Evolutionary conservation across 2,888 invertebrate species (phyloP).

Genomic region (Lepidonotus clava): DNA sequence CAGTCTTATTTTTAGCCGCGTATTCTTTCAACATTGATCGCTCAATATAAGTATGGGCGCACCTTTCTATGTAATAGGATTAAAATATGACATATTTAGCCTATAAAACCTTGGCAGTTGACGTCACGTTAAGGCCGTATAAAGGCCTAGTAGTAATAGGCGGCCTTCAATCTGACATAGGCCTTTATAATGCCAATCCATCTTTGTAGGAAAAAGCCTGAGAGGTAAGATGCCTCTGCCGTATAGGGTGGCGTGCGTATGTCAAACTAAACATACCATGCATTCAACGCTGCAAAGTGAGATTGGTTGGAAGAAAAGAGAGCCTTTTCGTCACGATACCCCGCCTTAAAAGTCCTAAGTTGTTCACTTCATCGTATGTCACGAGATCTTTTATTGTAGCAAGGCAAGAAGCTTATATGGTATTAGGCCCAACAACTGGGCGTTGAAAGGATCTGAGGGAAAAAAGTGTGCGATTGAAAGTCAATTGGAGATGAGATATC

Average conservation of each 20-base stretch:
- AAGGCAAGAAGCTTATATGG: not conserved
- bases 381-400: not conserved
- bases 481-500: no score
- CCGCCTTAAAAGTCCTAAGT: slow-evolving; percentile 29
- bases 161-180: not conserved
- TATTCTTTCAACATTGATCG: no score
- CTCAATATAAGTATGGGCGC: no score
- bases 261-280: slow-evolving; percentile 36
- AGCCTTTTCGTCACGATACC: not conserved
- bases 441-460: not conserved
- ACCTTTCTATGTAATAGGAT: no score
- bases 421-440: not conserved
- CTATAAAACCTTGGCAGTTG: not conserved
- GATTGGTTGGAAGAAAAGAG: slow-evolving; percentile 36
- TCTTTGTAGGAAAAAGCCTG: not conserved
- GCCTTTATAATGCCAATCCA: not conserved
- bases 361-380: slow-evolving; percentile 28
- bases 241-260: not conserved
- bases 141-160: no score
- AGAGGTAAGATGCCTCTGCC: not conserved
- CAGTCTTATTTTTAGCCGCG: no score
- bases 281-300: not conserved
- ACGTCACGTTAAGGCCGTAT: not conserved
- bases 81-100: no score
- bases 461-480: no score